Conservation (phyloP, 2,888 invertebrate species). For the Dorcus parallelipipedus region DNA sequence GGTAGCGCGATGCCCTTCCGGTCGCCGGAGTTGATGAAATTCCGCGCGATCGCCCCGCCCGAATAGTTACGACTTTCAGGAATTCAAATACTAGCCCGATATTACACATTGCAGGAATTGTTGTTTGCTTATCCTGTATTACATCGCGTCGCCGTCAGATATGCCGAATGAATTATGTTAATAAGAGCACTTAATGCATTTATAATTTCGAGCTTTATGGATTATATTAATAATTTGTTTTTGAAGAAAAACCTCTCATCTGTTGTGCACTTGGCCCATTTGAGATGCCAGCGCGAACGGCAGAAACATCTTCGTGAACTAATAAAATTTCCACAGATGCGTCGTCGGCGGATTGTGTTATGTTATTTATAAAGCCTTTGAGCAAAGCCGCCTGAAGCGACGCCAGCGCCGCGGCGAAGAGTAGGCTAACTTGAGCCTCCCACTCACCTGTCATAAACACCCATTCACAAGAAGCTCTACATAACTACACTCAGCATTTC, state of each 20-base stretch:
- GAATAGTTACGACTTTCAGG: slow-evolving; percentile 50
- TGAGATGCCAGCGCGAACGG: no score
- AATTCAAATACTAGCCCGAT: slow-evolving; percentile 45
- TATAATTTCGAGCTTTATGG: no score
- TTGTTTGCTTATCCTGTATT: slow-evolving; percentile 18
- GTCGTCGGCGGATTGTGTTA: slow-evolving; percentile 45
- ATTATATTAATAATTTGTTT: no score
- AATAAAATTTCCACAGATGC: slow-evolving; percentile 47
- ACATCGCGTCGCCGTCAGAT: not conserved
- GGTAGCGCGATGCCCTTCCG: slow-evolving; percentile 57
- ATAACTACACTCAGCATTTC: not conserved
- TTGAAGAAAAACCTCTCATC: no score
- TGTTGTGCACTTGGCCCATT: no score
- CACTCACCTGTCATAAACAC: slow-evolving; percentile 24
- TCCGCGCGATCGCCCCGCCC: slow-evolving; percentile 47
- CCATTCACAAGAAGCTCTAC: slow-evolving; percentile 16
- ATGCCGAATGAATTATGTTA: not conserved
- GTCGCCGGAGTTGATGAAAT: slow-evolving; percentile 59
- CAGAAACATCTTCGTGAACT: slow-evolving; percentile 21
- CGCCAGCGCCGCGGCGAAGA: slow-evolving; percentile 29
- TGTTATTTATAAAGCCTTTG: slow-evolving; percentile 46
- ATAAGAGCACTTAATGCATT: no score
- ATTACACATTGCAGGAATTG: slow-evolving; percentile 48
- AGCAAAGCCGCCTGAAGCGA: slow-evolving; percentile 28
- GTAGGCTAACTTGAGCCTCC: slow-evolving; percentile 26